Evolutionary conservation across 2,797 vertebrate species (phyloP), one percentile per base, ranked within the genome.

Genomic region (Semotilus atromaculatus): DNA sequence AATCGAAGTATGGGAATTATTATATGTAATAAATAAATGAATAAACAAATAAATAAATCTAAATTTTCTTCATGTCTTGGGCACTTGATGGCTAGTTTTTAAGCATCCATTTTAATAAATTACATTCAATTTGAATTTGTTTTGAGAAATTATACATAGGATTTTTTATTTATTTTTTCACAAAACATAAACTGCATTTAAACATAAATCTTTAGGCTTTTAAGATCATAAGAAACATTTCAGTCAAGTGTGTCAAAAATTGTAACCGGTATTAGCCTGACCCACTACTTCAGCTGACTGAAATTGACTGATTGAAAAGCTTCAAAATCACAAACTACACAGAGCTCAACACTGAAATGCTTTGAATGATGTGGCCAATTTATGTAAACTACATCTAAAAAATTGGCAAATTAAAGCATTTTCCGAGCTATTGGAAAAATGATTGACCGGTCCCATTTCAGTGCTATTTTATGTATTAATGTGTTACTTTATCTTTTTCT

Each of bases 281-380:
- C 45, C 38, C 53, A 72, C 80, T 85, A 87, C 87, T 82, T 86
- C 64, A 79, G 75, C 60, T n/a, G 67, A 82, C 38, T n/a, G 31
- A 62, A 23, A 48, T 48, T 48, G 14, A 48, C 45, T 4, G 45
- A 16, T 38, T n/a, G 31, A 62, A 23, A 48, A 26, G 38, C 43
- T 75, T 53, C 18, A 67, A 64, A 76, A 74, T 68, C 43, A 53
- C 64, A 64, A 38, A 84, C 66, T 72, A 68, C 43, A 73, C 78
- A n/a, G 21, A 66, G 21, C 23, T 53, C 68, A 64, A 43, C 16
- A 72, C 2, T 60, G 18, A 60, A 68, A 78, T 45, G 23, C 26
- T 45, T 34, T 62, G 29, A 72, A 72, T 36, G 13, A 31, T 21
- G n/a, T 78, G 26, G 67, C 14, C 38, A 64, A 81, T 81, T 81